phyloP scores from a whole-genome alignment of 2,888 invertebrate genomes.

The Auanema sp. region DNA sequence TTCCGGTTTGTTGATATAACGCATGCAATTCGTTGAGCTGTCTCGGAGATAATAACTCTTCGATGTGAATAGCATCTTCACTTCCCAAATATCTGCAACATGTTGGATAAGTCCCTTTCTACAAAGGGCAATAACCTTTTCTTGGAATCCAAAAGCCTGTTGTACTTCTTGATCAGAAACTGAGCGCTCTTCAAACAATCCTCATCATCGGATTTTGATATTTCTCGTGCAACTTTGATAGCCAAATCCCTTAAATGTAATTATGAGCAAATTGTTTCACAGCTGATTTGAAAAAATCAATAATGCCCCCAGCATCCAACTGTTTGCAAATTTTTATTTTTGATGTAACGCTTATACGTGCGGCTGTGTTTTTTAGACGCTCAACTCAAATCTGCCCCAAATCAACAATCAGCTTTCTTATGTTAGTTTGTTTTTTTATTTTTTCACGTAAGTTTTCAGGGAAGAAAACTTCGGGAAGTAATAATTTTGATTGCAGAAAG shows the following conservation, averaged over 20 bases:
- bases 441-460: no score
- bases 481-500: no score
- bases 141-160: conserved; percentile 8
- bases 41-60: conserved; percentile 26
- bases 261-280: no score
- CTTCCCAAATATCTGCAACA: conserved; percentile 4
- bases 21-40: conserved; percentile 29
- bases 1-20: conserved; percentile 23
- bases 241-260: conserved; percentile 17
- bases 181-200: conserved; percentile 17
- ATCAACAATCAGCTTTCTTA: no score
- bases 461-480: no score
- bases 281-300: neutral
- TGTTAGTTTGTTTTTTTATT: no score
- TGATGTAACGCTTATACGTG: no score
- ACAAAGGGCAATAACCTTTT: conserved; percentile 1
- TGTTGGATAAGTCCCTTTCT: neutral
- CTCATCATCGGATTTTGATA: conserved; percentile 14
- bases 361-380: no score
- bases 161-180: conserved; percentile 19
- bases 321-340: no score
- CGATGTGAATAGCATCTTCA: conserved; percentile 14
- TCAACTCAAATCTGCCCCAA: no score
- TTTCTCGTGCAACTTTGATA: conserved; percentile 11
- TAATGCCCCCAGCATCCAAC: neutral